Percentiles rank a stretch among this genome's conserved stretches.
Evolutionary conservation across 1,140 invertebrate genomes (phyloP).

Genomic region (Euura saliciscinereae): DNA sequence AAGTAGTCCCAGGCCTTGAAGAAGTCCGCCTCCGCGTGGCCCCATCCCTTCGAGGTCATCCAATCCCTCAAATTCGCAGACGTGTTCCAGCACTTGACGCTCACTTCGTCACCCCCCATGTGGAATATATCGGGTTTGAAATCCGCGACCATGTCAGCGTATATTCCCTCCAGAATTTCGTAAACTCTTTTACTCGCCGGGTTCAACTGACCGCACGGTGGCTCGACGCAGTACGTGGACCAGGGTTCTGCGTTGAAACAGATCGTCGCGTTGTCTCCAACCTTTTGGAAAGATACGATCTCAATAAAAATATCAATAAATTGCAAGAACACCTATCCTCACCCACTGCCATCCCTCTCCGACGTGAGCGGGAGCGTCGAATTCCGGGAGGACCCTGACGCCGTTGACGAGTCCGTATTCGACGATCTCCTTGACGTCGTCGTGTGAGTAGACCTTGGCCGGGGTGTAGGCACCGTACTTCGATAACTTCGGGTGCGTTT

Average conservation of each 20-base stretch:
- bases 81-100: constrained; percentile 78
- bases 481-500: constrained; percentile 70
- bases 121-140: constrained; percentile 83
- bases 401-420: constrained; percentile 75
- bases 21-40: constrained; percentile 66
- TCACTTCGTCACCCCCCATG: constrained; percentile 89
- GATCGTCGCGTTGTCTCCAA: constrained; percentile 52
- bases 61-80: constrained; percentile 70
- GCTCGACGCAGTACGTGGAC: constrained; percentile 79
- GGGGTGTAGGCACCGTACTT: constrained; percentile 75
- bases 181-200: constrained; percentile 77
- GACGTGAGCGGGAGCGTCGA: constrained; percentile 87
- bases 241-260: constrained; percentile 76
- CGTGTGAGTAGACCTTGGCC: constrained; percentile 65
- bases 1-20: constrained; percentile 79
- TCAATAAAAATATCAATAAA: constrained; percentile 42
- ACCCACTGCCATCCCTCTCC: constrained; percentile 86
- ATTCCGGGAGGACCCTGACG: constrained; percentile 80
- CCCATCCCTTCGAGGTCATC: constrained; percentile 71
- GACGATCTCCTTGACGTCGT: constrained; percentile 67
- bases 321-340: constrained; percentile 23
- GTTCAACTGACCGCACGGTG: constrained; percentile 86
- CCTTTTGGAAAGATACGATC: constrained; percentile 53
- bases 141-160: constrained; percentile 68
- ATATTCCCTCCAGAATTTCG: constrained; percentile 73